phyloP scores from a whole-genome alignment of 1,140 invertebrate genomes.

The Polyergus mexicanus region DNA sequence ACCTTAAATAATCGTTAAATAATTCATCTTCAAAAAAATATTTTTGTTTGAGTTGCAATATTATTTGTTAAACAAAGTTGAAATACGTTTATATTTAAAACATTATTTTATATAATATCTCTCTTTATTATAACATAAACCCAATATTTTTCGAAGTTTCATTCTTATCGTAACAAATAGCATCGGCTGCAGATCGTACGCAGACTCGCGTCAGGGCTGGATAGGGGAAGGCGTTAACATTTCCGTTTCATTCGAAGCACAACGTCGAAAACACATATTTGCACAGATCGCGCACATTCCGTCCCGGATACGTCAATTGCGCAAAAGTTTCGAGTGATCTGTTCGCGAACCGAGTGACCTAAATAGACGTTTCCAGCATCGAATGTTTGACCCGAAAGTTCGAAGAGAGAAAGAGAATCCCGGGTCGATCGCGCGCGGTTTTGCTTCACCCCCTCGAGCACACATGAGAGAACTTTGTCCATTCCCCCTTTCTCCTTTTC shows the following conservation, averaged over 20 bases:
- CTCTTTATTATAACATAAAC: constrained; percentile 10
- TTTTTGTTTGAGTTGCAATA: not conserved
- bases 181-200: constrained; percentile 5
- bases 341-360: constrained; percentile 52
- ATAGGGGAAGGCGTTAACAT: constrained; percentile 55
- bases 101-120: not conserved
- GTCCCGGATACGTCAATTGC: constrained; percentile 58
- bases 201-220: constrained; percentile 7
- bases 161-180: constrained; percentile 8
- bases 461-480: constrained; percentile 47
- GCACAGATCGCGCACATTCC: constrained; percentile 55
- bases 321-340: constrained; percentile 63
- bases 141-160: constrained; percentile 29
- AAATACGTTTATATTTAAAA: not conserved
- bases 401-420: constrained; percentile 43
- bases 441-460: constrained; percentile 37
- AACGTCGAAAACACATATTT: constrained; percentile 55
- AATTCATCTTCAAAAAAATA: constrained; percentile 29
- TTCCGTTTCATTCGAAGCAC: constrained; percentile 48
- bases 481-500: no score
- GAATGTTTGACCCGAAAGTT: constrained; percentile 56
- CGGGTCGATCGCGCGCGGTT: constrained; percentile 51
- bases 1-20: constrained; percentile 19
- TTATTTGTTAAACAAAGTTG: not conserved
- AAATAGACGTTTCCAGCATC: constrained; percentile 51